A percentile compares a stretch with the other conserved stretches of the same genome.
phyloP scores from a whole-genome alignment of 2,888 invertebrate species.

The Amiota communis region DNA sequence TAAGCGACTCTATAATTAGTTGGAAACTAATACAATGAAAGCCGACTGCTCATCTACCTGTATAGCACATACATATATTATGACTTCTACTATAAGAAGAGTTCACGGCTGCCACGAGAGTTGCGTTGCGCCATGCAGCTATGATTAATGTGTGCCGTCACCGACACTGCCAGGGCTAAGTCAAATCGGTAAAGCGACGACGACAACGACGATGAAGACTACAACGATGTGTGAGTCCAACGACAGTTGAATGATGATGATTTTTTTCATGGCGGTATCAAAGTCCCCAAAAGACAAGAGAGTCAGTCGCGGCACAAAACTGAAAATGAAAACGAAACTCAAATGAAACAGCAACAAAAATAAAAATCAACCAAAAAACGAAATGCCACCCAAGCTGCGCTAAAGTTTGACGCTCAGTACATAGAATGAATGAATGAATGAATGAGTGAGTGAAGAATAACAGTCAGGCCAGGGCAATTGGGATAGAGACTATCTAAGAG shows the following conservation, averaged over 20 bases:
- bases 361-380: neutral
- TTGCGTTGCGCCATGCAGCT: conserved; percentile 18
- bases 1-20: conserved; percentile 24
- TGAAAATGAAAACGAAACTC: conserved; percentile 60
- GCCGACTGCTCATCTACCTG: neutral
- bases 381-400: conserved; percentile 6
- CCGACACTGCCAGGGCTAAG: conserved; percentile 29
- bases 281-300: conserved; percentile 34
- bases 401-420: too few species aligned
- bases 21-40: conserved; percentile 3
- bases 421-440: too few species aligned
- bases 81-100: neutral
- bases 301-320: conserved; percentile 40
- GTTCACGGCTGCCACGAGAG: conserved; percentile 12
- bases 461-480: too few species aligned
- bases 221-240: conserved; percentile 65
- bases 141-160: conserved; percentile 35
- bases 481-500: neutral
- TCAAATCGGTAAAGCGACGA: conserved; percentile 59
- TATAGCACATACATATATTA: neutral
- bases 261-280: conserved; percentile 21
- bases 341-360: conserved; percentile 46
- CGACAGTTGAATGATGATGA: conserved; percentile 44
- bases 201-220: conserved; percentile 30
- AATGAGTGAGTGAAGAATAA: too few species aligned